phyloP scores from a whole-genome alignment of 2,113 vertebrate genomes.

The Camelus bactrianus region DNA sequence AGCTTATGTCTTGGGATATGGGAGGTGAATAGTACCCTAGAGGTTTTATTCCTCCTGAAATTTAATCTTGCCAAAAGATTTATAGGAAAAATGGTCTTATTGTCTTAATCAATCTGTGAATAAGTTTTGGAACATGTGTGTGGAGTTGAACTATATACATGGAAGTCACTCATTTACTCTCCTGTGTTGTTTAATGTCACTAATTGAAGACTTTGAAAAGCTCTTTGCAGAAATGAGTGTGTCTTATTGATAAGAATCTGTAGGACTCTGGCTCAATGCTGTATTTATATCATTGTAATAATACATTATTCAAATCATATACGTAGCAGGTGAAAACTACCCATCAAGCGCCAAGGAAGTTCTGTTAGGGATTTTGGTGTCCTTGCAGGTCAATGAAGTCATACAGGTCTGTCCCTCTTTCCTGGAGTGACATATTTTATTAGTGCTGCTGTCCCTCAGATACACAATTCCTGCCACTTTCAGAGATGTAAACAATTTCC shows the following conservation, averaged over 20 bases:
- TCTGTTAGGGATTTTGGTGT: conserved; percentile 1
- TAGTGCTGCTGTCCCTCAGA: not conserved
- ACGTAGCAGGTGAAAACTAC: not conserved
- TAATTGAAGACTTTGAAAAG: not conserved
- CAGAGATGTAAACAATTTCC: conserved; percentile 20
- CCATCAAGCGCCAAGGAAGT: not conserved
- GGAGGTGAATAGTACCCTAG: not conserved
- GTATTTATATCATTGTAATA: not conserved
- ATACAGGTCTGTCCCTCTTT: not conserved
- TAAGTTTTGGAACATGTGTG: not conserved
- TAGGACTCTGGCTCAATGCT: not conserved
- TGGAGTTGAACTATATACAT: not conserved
- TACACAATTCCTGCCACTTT: not conserved
- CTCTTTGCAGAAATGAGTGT: not conserved
- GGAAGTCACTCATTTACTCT: not conserved
- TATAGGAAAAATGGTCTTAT: conserved; percentile 2
- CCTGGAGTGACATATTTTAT: conserved; percentile 37
- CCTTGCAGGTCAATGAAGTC: not conserved
- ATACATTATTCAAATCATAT: not conserved
- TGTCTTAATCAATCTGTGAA: not conserved
- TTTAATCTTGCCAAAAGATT: not conserved
- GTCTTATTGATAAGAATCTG: not conserved
- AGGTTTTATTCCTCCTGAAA: conserved; percentile 30
- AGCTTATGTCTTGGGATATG: not conserved
- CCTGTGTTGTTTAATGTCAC: not conserved